phyloP scores from a whole-genome alignment of 1,140 invertebrate genomes.

The Amyelois transitella region DNA sequence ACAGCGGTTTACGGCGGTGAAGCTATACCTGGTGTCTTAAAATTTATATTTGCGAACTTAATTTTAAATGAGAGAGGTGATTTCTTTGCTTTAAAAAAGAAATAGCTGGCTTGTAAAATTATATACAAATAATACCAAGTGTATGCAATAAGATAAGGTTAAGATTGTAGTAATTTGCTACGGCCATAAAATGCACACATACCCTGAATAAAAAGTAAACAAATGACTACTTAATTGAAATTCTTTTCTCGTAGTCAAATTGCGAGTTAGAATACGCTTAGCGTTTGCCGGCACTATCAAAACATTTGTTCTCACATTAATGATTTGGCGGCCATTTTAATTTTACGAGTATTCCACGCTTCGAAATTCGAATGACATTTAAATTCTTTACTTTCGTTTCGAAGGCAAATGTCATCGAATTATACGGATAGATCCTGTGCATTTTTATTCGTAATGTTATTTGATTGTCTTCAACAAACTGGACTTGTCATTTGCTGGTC shows the following conservation, averaged over 20 bases:
- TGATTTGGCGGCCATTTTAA: not conserved
- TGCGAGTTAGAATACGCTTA: not conserved
- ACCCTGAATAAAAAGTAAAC: not conserved
- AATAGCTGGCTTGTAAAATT: too few relatives aligned
- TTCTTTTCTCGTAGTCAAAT: not conserved
- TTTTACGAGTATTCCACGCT: not conserved
- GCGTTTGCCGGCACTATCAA: not conserved
- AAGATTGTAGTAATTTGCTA: too few relatives aligned
- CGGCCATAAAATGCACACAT: too few relatives aligned
- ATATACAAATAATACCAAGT: too few relatives aligned
- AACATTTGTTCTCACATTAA: not conserved
- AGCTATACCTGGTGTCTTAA: too few relatives aligned
- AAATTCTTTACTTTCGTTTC: not conserved
- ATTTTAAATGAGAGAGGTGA: too few relatives aligned
- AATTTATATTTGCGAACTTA: too few relatives aligned
- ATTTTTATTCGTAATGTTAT: not conserved
- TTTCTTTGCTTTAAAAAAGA: too few relatives aligned
- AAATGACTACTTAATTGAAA: not conserved
- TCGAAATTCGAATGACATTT: not conserved
- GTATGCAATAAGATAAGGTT: too few relatives aligned
- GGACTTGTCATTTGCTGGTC: conserved; percentile 7
- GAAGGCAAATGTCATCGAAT: not conserved
- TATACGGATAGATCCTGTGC: not conserved
- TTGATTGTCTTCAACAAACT: not conserved
- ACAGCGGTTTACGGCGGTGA: too few relatives aligned